Evolutionary conservation across 30 jellyfish, hydroid and myxozoan species (phyloP).

Genomic region (Aurelia sp.): DNA sequence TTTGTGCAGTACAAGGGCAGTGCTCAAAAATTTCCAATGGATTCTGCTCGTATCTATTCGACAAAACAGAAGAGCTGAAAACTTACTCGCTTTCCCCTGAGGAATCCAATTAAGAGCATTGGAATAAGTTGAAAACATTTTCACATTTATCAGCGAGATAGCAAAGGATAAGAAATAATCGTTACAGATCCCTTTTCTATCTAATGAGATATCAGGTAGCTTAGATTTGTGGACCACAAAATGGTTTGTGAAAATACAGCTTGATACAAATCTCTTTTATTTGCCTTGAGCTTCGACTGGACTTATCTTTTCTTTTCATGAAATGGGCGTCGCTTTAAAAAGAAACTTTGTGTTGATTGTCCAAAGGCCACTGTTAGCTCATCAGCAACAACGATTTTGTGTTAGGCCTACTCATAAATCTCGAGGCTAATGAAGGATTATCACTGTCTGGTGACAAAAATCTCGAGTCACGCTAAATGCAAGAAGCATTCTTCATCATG

Average conservation of each 20-base stretch:
- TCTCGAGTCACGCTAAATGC: too few species aligned
- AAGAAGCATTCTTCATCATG: too few species aligned
- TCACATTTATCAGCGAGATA: not conserved
- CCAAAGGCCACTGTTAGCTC: constrained; percentile 6
- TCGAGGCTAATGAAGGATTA: constrained; percentile 1
- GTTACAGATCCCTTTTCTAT: constrained; percentile 10
- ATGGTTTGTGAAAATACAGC: constrained; percentile 36
- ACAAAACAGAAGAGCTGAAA: too few species aligned
- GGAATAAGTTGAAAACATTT: not conserved
- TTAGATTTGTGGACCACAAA: constrained; percentile 41
- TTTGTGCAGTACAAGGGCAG: too few species aligned
- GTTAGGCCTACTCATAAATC: not conserved
- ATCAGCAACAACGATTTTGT: not conserved
- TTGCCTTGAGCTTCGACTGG: not conserved
- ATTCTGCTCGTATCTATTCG: too few species aligned
- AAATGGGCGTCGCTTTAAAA: constrained; percentile 13
- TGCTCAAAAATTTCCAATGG: too few species aligned
- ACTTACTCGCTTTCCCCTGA: too few species aligned
- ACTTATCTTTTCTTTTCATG: not conserved
- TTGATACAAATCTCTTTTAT: not conserved
- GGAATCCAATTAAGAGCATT: too few species aligned
- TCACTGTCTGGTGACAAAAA: not conserved
- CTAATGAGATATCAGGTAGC: constrained; percentile 53
- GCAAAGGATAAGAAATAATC: constrained; percentile 13
- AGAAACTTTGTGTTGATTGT: not conserved